Percentiles rank a stretch among this genome's conserved stretches.
These are phyloP conservation scores for Pelmatolapia mariae DNA, from an alignment of 2,113 vertebrate species.

Conservation along the genomic window DNA sequence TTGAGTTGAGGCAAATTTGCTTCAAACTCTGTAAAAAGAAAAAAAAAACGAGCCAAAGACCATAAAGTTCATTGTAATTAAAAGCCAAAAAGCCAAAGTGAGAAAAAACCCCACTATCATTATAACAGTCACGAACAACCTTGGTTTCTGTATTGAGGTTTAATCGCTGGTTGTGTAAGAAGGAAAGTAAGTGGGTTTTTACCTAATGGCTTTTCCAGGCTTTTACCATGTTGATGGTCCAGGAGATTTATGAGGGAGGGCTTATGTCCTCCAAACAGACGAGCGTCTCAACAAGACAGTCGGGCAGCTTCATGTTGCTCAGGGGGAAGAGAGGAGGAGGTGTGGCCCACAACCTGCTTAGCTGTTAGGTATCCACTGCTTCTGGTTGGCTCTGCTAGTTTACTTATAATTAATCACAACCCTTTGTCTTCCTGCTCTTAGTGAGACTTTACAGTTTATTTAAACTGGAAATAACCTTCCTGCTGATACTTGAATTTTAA, in stretches of 20 bases:
- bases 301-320: slow-evolving; percentile 7
- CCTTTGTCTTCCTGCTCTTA: not conserved
- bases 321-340: not conserved
- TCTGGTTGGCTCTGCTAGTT: not conserved
- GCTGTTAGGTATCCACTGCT: not conserved
- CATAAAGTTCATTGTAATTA: not conserved
- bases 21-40: not conserved
- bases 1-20: not conserved
- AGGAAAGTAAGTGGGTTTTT: not conserved
- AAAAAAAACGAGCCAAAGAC: not conserved
- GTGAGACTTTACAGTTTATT: not conserved
- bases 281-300: not conserved
- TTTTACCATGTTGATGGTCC: slow-evolving; percentile 19
- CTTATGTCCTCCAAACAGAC: slow-evolving; percentile 19
- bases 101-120: rapidly evolving
- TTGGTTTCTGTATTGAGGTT: not conserved
- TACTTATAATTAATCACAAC: not conserved
- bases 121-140: not conserved
- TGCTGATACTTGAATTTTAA: not conserved
- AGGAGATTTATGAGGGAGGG: slow-evolving; percentile 49
- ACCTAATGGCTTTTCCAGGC: slow-evolving; percentile 56
- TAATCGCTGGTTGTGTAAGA: slow-evolving; percentile 12
- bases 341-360: slow-evolving; percentile 3
- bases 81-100: not conserved
- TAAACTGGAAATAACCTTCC: not conserved